Evolutionary conservation across 2,888 invertebrate genomes (phyloP).

Genomic region (Hydriomena furcata): DNA sequence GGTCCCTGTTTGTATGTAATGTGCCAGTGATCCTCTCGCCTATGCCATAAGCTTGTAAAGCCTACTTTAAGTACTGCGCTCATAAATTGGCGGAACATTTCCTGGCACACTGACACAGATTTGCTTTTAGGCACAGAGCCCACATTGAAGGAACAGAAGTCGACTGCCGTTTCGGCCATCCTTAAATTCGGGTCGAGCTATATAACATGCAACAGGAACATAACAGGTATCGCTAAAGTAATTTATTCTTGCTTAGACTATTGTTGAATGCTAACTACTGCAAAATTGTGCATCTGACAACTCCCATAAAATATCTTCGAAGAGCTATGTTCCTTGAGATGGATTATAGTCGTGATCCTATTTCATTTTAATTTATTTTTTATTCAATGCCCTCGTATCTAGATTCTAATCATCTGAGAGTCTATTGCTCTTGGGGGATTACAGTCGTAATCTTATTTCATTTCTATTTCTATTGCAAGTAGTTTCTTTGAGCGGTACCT

Average conservation of each 20-base stretch:
- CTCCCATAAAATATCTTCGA: too few relatives aligned
- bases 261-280: too few relatives aligned
- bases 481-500: too few relatives aligned
- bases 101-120: conserved; percentile 44
- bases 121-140: conserved; percentile 59
- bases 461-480: too few relatives aligned
- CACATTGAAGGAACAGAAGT: conserved; percentile 46
- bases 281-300: too few relatives aligned
- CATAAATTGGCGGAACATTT: conserved; percentile 51
- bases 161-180: conserved; percentile 48
- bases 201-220: conserved; percentile 24
- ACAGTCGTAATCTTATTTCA: too few relatives aligned
- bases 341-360: too few relatives aligned
- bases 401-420: too few relatives aligned
- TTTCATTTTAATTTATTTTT: too few relatives aligned
- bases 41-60: conserved; percentile 33
- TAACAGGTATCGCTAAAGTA: conserved; percentile 33
- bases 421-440: too few relatives aligned
- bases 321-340: too few relatives aligned
- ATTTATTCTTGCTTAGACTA: neutral
- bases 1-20: neutral
- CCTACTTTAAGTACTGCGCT: conserved; percentile 40
- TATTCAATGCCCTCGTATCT: too few relatives aligned
- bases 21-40: neutral
- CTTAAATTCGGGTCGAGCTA: conserved; percentile 34